phyloP scores from a whole-genome alignment of 2,113 vertebrate genomes.

The Prinia subflava region DNA sequence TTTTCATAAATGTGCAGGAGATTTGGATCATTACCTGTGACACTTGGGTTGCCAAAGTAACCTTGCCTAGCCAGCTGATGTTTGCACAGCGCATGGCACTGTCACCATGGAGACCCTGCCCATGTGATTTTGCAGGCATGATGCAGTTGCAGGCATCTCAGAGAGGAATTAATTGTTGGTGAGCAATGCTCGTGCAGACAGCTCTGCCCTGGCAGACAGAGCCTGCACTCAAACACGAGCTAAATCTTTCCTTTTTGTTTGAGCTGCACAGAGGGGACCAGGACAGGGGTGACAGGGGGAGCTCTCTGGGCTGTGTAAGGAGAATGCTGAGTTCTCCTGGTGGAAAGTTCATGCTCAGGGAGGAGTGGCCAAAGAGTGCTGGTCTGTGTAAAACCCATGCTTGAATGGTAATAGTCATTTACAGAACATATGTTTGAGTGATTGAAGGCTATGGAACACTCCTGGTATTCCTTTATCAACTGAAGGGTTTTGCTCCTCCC shows the following conservation, averaged over 20 bases:
- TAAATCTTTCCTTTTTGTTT: not conserved
- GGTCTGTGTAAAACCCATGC: not conserved
- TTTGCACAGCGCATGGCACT: not conserved
- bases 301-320: rapidly evolving
- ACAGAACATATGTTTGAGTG: not conserved
- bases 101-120: conserved; percentile 36
- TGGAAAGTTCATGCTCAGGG: not conserved
- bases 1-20: not conserved
- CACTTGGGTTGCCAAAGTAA: conserved; percentile 42
- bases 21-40: conserved; percentile 26
- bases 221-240: not conserved
- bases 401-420: not conserved
- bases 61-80: conserved; percentile 4
- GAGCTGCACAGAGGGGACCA: not conserved
- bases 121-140: conserved; percentile 21
- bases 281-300: not conserved
- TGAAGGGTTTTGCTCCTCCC: not conserved
- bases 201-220: not conserved
- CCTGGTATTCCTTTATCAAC: not conserved
- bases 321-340: not conserved
- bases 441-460: not conserved
- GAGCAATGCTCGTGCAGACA: not conserved
- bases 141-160: conserved; percentile 16
- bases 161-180: conserved; percentile 30
- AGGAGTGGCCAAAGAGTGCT: not conserved